Evolutionary conservation across 35 echinoderm and acorn worm species (phyloP).

Genomic region (Lytechinus variegatus): DNA sequence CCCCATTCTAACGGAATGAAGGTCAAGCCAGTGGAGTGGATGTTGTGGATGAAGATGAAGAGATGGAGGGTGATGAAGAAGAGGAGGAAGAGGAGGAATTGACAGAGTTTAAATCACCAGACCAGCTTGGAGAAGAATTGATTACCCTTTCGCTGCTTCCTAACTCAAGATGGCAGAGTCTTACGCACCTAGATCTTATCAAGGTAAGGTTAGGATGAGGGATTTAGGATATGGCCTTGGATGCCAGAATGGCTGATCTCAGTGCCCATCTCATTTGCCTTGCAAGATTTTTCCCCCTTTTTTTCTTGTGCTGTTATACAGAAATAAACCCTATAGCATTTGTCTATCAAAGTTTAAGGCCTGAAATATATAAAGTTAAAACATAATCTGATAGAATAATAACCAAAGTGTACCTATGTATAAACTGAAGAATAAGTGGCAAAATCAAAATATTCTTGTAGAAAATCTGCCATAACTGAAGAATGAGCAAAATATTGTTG

Average conservation of each 20-base stretch:
- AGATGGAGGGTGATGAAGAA: background rate
- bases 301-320: too few species aligned
- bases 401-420: too few species aligned
- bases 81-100: background rate
- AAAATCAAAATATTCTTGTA: too few species aligned
- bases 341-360: background rate
- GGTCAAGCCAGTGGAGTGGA: background rate
- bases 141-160: slow-evolving; percentile 89
- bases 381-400: background rate
- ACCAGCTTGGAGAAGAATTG: slow-evolving; percentile 85
- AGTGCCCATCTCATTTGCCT: too few species aligned
- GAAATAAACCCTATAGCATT: too few species aligned
- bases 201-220: slow-evolving; percentile 89
- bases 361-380: background rate
- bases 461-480: too few species aligned
- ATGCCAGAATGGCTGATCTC: background rate
- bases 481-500: too few species aligned
- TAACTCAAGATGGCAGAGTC: slow-evolving; percentile 97
- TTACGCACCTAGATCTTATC: slow-evolving; percentile 90
- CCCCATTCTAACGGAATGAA: background rate
- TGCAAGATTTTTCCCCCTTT: too few species aligned
- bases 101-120: slow-evolving; percentile 85
- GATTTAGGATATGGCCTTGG: background rate
- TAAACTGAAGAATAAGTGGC: too few species aligned
- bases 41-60: background rate